phyloP scores from a whole-genome alignment of 2,797 vertebrate genomes.

The Forpus xanthops region DNA sequence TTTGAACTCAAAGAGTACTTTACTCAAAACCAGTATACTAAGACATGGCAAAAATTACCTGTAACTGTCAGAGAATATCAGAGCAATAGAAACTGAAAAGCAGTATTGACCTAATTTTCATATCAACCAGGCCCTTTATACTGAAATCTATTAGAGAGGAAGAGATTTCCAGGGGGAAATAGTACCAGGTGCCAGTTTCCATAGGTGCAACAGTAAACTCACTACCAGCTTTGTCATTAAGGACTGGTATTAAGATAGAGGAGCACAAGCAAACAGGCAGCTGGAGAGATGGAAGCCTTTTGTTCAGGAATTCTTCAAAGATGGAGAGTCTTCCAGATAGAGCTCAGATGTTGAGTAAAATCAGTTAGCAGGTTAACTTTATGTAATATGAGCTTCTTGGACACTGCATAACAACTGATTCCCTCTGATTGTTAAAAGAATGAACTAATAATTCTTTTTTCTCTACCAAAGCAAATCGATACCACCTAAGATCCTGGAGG shows the following conservation, averaged over 20 bases:
- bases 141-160: neutral
- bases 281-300: neutral
- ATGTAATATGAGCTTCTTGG: neutral
- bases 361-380: neutral
- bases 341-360: neutral
- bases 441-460: neutral
- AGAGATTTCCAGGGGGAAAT: neutral
- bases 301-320: neutral
- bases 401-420: neutral
- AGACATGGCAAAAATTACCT: neutral
- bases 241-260: neutral
- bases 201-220: neutral
- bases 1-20: neutral
- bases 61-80: neutral
- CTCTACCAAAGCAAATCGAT: neutral
- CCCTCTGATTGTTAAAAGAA: neutral
- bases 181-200: neutral
- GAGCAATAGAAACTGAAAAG: neutral
- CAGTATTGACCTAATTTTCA: neutral
- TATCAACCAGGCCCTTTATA: neutral
- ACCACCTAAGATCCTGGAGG: neutral
- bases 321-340: neutral
- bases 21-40: neutral
- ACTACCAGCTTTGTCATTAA: neutral
- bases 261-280: neutral